Base-by-base conservation (phyloP, 2,113 vertebrate genomes). In the Grantiella picta region DNA sequence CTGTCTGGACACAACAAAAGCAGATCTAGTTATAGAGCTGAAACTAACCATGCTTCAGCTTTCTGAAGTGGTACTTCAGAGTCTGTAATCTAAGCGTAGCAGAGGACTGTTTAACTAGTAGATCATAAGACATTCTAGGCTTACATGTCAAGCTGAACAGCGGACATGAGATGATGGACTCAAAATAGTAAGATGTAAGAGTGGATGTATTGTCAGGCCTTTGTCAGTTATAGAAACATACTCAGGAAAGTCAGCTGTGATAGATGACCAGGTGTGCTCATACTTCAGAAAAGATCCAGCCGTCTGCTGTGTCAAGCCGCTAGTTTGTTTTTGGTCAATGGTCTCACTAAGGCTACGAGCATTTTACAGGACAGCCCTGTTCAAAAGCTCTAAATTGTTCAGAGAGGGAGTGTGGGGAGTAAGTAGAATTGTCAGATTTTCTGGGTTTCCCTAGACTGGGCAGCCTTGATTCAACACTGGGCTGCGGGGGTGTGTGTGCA, bases 401-500 rank as follows among this genome's bases (percentile, higher is more conserved):
- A 53, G 35, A 65, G 28, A 8, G 5, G 6, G 4, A 35, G 5
- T 12, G 7, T 7, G 5, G 27, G 54, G 7, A 47, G 1, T 31
- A 35, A 49, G 17, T 11, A 31, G 38, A 82, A 53, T 21, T 36
- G 24, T 59, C 28, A 66, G 5, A 6, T 60, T 68, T 56, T 83
- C 29, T 54, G 50, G 4, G 4, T 60, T 89, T 64, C 28, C 20
- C 11, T 68, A 40, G 19, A 15, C 11, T 44, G 25, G 56, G 40
- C 31, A 85, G 21, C 28, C 28, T 72, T 82, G 16, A 20, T 56
- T 95, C 45, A 60, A 2, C 20, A 7, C 10, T 8, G 4, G 3
- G 7, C 3, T 0, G 3, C 8, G 7, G 5, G 0, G 0, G 3
- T 1, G 1, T 11, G 15, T 53, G 17, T 14, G 3, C 5, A 2